Conservation (phyloP, 2,113 vertebrate genomes). For the Rhynchomys soricoides region DNA sequence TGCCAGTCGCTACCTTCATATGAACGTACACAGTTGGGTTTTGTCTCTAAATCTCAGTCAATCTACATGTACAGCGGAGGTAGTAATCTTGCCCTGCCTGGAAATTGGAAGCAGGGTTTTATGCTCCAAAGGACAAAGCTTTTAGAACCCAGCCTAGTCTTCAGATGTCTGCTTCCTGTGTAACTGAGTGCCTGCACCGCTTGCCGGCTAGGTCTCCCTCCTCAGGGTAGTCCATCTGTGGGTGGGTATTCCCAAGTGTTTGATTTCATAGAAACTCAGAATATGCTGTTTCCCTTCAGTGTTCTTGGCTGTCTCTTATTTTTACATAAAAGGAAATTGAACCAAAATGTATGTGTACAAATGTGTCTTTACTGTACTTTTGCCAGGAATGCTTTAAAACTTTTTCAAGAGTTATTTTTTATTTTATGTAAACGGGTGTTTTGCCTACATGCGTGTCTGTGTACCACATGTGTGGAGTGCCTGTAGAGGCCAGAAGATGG, state of each 20-base stretch:
- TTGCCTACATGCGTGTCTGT: neutral
- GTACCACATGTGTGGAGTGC: neutral
- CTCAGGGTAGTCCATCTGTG: neutral
- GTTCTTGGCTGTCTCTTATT: neutral
- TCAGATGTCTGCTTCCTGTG: neutral
- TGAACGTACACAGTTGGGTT: neutral
- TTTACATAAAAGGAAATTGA: slow-evolving; percentile 13
- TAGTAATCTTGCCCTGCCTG: neutral
- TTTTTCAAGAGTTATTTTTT: neutral
- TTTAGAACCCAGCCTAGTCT: neutral
- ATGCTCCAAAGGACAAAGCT: neutral
- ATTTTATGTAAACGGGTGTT: slow-evolving; percentile 8
- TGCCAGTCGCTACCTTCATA: neutral
- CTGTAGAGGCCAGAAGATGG: neutral
- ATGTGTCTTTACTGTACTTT: neutral
- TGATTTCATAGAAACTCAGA: neutral
- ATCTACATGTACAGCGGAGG: neutral
- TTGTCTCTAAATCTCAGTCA: neutral
- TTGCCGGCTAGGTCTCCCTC: neutral
- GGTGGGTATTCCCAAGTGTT: no score
- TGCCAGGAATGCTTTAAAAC: slow-evolving; percentile 36
- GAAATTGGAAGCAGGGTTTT: neutral
- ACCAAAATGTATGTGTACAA: neutral
- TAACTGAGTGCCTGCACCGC: no score
- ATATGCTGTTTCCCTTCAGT: neutral